These are phyloP conservation scores for Herminia tarsipennalis DNA, from an alignment of 2,888 invertebrate species.

Conservation along the genomic window DNA sequence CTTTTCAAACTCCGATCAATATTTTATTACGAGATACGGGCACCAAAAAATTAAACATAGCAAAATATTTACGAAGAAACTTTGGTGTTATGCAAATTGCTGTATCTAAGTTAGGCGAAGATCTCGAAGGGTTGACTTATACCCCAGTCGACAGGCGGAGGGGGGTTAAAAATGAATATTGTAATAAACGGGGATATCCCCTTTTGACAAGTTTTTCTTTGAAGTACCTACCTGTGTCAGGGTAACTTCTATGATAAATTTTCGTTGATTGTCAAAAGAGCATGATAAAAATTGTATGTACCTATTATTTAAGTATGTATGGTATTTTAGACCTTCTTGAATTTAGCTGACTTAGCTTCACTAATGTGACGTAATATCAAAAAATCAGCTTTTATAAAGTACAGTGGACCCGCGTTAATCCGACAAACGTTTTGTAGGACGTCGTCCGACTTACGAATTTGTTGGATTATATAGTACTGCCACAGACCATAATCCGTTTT, in stretches of 20 bases:
- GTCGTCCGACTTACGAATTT: too few relatives aligned
- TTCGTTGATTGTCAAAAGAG: slow-evolving; percentile 3
- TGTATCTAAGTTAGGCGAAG: slow-evolving; percentile 43
- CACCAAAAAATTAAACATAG: slow-evolving; percentile 12
- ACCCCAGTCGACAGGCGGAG: slow-evolving; percentile 15
- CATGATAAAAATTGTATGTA: too few relatives aligned
- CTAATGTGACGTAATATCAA: too few relatives aligned
- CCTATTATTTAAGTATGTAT: too few relatives aligned
- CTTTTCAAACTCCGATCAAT: not conserved
- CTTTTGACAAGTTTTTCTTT: slow-evolving; percentile 50
- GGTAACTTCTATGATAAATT: slow-evolving; percentile 32
- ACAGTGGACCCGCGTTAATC: too few relatives aligned
- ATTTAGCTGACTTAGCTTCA: too few relatives aligned
- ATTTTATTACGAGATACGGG: slow-evolving; percentile 13
- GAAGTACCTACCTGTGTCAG: slow-evolving; percentile 53
- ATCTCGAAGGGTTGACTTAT: slow-evolving; percentile 36
- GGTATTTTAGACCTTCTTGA: too few relatives aligned
- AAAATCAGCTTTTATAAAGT: too few relatives aligned
- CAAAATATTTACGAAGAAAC: slow-evolving; percentile 21
- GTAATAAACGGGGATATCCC: slow-evolving; percentile 37
- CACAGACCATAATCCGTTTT: too few relatives aligned
- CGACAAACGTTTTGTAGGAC: too few relatives aligned
- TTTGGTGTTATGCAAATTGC: slow-evolving; percentile 44
- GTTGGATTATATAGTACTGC: too few relatives aligned
- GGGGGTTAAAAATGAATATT: slow-evolving; percentile 41